Evolutionary conservation across 2,888 invertebrate genomes (phyloP).

Genomic region (Subacronicta megacephala): DNA sequence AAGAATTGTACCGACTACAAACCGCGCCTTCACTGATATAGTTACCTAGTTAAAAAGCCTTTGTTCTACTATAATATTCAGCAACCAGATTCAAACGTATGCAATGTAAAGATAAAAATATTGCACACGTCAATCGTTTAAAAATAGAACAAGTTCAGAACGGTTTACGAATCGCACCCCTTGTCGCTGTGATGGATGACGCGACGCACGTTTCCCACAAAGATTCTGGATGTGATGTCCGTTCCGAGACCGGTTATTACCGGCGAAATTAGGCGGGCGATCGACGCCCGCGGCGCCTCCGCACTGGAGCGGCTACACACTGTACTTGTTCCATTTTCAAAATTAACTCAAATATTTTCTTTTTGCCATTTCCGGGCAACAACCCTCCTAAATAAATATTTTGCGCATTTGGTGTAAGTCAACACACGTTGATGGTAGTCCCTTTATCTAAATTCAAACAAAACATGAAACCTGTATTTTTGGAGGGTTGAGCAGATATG

Average conservation of each 20-base stretch:
- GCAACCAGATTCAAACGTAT: neutral
- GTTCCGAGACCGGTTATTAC: constrained; percentile 78
- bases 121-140: neutral
- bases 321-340: neutral
- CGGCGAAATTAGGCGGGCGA: constrained; percentile 77
- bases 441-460: too few relatives aligned
- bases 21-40: too few relatives aligned
- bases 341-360: neutral
- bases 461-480: too few relatives aligned
- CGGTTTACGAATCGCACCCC: constrained; percentile 55
- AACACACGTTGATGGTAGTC: too few relatives aligned
- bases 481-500: too few relatives aligned
- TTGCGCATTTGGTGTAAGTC: too few relatives aligned
- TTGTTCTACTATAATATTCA: too few relatives aligned
- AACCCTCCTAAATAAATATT: too few relatives aligned
- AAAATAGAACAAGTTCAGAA: constrained; percentile 7
- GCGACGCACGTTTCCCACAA: constrained; percentile 82
- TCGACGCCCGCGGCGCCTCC: constrained; percentile 68
- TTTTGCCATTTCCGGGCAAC: too few relatives aligned
- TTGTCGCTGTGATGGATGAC: constrained; percentile 58
- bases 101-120: neutral
- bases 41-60: too few relatives aligned
- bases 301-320: constrained; percentile 32
- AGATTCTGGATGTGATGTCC: constrained; percentile 80
- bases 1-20: too few relatives aligned